These are phyloP conservation scores for Anser cygnoides DNA, from an alignment of 2,113 vertebrate genomes.

Conservation along the genomic window DNA sequence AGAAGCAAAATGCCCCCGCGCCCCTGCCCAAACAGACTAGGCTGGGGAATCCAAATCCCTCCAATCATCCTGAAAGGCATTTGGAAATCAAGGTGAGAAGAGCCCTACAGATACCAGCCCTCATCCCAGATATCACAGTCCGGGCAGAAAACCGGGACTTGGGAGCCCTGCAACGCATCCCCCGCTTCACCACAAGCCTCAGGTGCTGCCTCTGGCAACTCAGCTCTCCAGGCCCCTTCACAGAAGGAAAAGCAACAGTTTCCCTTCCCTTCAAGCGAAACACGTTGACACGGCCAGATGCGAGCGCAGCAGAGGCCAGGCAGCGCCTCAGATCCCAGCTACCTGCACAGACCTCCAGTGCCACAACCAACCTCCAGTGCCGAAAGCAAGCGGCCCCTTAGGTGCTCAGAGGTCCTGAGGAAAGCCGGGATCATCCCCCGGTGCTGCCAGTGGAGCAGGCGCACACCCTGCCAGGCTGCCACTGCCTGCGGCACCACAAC, in stretches of 20 bases:
- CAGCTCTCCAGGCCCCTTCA: constrained; percentile 1
- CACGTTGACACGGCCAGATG: background rate
- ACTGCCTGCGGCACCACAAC: background rate
- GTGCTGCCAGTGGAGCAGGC: fast-evolving
- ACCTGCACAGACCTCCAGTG: background rate
- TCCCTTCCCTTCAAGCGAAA: background rate
- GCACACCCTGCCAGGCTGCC: background rate
- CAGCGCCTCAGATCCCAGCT: background rate
- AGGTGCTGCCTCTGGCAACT: constrained; percentile 45
- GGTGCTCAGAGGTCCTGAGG: background rate
- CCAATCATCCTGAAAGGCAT: background rate
- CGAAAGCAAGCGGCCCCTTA: fast-evolving
- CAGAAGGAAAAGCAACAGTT: background rate
- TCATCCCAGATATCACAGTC: background rate
- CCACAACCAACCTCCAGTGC: fast-evolving
- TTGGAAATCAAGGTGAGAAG: background rate
- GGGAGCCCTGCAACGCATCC: background rate
- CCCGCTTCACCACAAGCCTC: constrained; percentile 22
- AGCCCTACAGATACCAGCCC: background rate
- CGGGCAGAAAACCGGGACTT: background rate
- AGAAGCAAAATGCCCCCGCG: background rate
- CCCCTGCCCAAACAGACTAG: background rate
- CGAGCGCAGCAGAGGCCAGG: background rate
- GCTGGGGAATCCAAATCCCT: background rate
- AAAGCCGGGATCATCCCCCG: background rate